Evolutionary conservation across 2,113 vertebrate genomes (phyloP).

Genomic region (rabbit (Oryctolagus cuniculus)): DNA sequence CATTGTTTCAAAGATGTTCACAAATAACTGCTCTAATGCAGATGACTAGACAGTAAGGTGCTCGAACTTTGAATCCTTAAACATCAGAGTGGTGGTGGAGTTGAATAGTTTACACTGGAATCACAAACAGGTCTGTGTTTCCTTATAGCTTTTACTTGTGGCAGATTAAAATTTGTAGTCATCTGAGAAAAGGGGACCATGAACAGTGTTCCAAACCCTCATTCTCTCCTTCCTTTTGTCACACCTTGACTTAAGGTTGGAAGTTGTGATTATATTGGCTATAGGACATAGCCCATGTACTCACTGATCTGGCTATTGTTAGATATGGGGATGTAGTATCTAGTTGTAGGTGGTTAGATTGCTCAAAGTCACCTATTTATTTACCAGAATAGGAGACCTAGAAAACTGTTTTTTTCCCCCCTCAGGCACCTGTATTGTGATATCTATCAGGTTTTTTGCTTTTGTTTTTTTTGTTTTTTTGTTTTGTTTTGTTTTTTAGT

Average conservation of each 20-base stretch:
- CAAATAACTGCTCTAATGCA: background rate
- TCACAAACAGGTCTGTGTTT: conserved; percentile 25
- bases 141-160: conserved; percentile 28
- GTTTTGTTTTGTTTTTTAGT: no score
- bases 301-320: background rate
- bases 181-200: background rate
- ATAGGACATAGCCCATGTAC: background rate
- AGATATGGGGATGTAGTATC: background rate
- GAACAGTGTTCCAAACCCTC: conserved; percentile 6
- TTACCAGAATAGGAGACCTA: background rate
- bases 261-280: background rate
- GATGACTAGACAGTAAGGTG: background rate
- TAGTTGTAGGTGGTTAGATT: background rate
- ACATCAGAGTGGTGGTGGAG: background rate
- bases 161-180: background rate
- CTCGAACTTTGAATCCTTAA: background rate
- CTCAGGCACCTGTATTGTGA: background rate
- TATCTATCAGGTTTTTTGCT: no score
- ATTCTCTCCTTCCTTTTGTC: background rate
- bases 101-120: background rate
- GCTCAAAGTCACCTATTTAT: background rate
- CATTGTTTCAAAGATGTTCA: conserved; percentile 24
- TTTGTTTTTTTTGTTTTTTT: no score
- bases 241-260: conserved; percentile 26
- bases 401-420: conserved; percentile 18